Base-by-base conservation (phyloP, 1,140 invertebrate genomes). In the Drosophila gunungcola region DNA sequence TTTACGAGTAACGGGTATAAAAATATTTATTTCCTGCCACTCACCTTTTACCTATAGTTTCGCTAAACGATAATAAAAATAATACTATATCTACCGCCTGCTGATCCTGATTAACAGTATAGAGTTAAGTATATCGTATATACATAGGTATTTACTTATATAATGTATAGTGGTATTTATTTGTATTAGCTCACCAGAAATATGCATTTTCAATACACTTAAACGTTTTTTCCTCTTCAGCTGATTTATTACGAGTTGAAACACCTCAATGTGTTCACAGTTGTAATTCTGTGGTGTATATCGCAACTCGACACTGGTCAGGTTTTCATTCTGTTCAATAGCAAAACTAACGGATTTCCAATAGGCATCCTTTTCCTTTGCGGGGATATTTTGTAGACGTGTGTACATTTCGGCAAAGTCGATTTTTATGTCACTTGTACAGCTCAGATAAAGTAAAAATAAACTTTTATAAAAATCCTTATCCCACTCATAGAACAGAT, bases 391-490 rank as follows among this genome's bases (percentile, higher is more conserved):
- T 11, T 34, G 29, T 1, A 62, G 29, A 1, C 34, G 49, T 11
- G 21, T 4, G 38, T 62, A 62, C 7, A 41, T 7, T 7, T 62
- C 48, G 3, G 11, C 49, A 54, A 62, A 62, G 12, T 62, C 58
- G 1, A 62, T 62, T 3, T 6, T 3, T 55, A 54, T 16, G 3
- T n/a, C 0, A 7, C 0, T 12, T 13, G 9, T 1, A 3, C 16
- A 13, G 3, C 56, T 51, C 29, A 51, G 12, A 3, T 16, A 10
- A 10, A 60, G 45, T 12, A 52, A 4, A 51, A 36, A 38, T 9
- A 60, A 9, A 11, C 45, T 51, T 25, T 27, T 4, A 12, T 27
- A 42, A 5, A 62, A 27, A 3, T 29, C 13, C 12, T 1, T 21
- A 12, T 62, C 49, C 51, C 60, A 62, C 16, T 55, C 36, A 9